These are phyloP conservation scores for Camponotus pennsylvanicus DNA, from an alignment of 1,140 invertebrate genomes.

Conservation along the genomic window DNA sequence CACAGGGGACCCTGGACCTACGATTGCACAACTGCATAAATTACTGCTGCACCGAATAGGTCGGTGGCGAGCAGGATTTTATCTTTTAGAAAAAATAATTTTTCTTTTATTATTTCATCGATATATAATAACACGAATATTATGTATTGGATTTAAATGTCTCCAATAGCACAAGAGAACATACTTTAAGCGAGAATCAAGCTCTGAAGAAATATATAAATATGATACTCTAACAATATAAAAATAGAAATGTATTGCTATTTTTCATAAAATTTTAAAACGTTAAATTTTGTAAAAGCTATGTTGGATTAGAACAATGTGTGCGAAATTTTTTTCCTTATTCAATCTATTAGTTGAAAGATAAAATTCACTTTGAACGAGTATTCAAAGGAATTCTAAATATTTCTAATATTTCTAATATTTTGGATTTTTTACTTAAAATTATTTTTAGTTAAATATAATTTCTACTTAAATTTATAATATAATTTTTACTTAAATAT, in stretches of 20 bases:
- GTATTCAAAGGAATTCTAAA: neutral
- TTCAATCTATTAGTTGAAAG: neutral
- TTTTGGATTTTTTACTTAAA: too few species aligned
- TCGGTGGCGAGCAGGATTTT: neutral
- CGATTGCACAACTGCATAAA: constrained; percentile 70
- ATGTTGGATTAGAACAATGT: neutral
- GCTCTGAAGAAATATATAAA: neutral
- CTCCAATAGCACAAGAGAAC: neutral
- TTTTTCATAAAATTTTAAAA: constrained; percentile 2
- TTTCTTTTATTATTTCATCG: constrained; percentile 28
- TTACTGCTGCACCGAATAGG: constrained; percentile 38
- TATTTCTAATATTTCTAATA: too few species aligned
- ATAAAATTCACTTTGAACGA: too few species aligned
- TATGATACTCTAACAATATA: too few species aligned
- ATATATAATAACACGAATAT: neutral
- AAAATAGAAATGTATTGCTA: neutral
- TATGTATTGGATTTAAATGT: neutral
- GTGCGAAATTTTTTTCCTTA: neutral
- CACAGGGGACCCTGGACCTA: constrained; percentile 17
- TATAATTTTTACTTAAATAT: too few species aligned
- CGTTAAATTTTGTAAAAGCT: neutral
- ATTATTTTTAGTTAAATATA: too few species aligned
- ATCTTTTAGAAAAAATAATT: constrained; percentile 25
- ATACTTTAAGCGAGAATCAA: neutral
- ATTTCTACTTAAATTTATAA: too few species aligned